Base-by-base conservation (phyloP, 2,888 invertebrate genomes). In the Disparrhopalites patrizii region DNA sequence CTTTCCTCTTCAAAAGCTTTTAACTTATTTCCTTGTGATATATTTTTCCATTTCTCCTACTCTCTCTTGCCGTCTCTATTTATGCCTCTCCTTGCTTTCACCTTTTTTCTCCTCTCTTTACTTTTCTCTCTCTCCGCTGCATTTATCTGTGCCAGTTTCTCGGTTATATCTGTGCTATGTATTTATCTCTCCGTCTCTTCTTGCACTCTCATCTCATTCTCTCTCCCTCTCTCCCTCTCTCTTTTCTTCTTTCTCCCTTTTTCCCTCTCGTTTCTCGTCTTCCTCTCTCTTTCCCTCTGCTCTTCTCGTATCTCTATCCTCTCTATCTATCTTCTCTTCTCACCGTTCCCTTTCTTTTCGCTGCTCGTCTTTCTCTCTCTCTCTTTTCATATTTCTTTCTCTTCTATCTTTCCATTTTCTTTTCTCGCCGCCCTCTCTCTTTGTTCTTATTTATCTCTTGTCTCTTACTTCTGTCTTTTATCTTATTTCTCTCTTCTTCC, bases 1-100 rank as follows among this genome's bases (percentile, higher is more conserved):
- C n/a, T n/a, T n/a, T 47, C n/a, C 8, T 36, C 38, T 36, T 5
- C 3, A 28, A 54, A 30, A 54, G 54, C 54, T 54, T 47, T 47
- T 31, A 54, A 54, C 54, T 15, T 5, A 54, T 31, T 54, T 31
- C 7, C n/a, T 18, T 15, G 10, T 10, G n/a, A 13, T 36, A 10
- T 15, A 36, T 15, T 13, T 15, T 13, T 36, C 38, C 38, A n/a
- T 15, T 15, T 15, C 15, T 36, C 38, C 15, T 15, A 36, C 10
- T 36, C 38, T 15, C 38, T 10, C 38, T 15, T 15, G 38, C 10
- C 15, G 10, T 15, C 38, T 15, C 38, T 36, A 13, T n/a, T n/a
- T n/a, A n/a, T n/a, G n/a, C 47, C 23, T 20, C 25, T 23, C 3
- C 47, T 7, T 8, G 23, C 36, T 36, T 10, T 36, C 20, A 47